phyloP scores from a whole-genome alignment of 2,888 invertebrate genomes.

The Loripinus fragilis region DNA sequence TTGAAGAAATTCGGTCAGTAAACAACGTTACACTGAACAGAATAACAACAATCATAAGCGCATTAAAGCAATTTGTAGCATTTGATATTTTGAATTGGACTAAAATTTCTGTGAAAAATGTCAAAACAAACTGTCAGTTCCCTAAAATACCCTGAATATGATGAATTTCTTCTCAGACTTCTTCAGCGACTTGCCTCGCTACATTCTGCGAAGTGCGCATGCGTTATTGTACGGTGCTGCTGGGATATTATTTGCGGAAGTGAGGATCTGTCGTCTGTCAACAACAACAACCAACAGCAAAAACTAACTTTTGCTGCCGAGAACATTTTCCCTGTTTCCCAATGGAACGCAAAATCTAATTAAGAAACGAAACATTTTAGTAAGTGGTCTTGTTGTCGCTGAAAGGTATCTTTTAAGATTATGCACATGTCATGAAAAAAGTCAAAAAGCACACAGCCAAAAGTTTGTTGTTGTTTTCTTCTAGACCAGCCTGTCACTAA shows the following conservation, averaged over 20 bases:
- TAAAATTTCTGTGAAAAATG: not conserved
- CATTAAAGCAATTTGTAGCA: not conserved
- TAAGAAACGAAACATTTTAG: no score
- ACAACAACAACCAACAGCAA: no score
- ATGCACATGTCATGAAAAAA: no score
- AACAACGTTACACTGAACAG: not conserved
- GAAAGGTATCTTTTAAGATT: no score
- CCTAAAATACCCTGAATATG: not conserved
- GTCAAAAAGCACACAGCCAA: no score
- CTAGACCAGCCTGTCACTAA: no score
- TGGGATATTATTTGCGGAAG: conserved; percentile 58
- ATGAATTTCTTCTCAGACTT: not conserved
- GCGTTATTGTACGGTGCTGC: conserved; percentile 36
- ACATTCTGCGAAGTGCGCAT: conserved; percentile 36
- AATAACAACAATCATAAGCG: not conserved
- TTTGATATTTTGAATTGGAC: not conserved
- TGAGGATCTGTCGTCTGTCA: conserved; percentile 57
- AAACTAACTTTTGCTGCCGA: no score
- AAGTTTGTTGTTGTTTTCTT: no score
- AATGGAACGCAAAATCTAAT: no score
- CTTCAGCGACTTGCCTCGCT: conserved; percentile 2
- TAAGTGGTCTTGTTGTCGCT: no score
- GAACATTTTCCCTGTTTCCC: no score
- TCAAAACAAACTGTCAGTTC: not conserved
- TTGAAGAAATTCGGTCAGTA: conserved; percentile 26